Evolutionary conservation across 2,888 invertebrate species (phyloP).

Genomic region (Arenicola marina): DNA sequence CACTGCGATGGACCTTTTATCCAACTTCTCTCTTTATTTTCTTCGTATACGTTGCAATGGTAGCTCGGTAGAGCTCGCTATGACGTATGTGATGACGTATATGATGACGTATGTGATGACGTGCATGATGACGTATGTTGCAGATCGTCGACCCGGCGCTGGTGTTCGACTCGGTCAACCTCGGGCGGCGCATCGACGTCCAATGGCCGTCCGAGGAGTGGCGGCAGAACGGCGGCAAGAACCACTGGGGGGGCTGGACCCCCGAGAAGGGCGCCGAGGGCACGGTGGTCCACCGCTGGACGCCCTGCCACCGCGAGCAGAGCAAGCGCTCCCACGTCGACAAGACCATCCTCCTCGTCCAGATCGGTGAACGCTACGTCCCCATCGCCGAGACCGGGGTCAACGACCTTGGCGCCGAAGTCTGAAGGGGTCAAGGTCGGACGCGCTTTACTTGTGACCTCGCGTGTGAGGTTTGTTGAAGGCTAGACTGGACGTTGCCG

Average conservation of each 20-base stretch:
- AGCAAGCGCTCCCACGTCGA: constrained; percentile 88
- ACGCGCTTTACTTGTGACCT: neutral
- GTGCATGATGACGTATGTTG: no score
- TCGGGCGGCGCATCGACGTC: constrained; percentile 89
- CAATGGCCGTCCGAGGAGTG: constrained; percentile 92
- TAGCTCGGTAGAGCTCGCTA: no score
- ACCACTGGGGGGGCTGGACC: constrained; percentile 88
- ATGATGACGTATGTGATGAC: no score
- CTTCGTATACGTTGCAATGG: no score
- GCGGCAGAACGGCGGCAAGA: constrained; percentile 83
- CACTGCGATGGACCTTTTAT: no score
- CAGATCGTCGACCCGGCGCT: constrained; percentile 49
- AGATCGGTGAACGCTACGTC: constrained; percentile 89
- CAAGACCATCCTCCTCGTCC: constrained; percentile 86
- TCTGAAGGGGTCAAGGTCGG: constrained; percentile 34
- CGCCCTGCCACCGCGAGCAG: constrained; percentile 87
- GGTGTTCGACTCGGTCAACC: constrained; percentile 83
- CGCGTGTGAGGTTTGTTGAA: no score
- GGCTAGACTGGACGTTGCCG: no score
- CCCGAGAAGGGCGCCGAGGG: constrained; percentile 93
- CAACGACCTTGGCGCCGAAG: constrained; percentile 54
- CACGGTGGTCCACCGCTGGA: constrained; percentile 87
- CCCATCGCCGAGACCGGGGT: constrained; percentile 91
- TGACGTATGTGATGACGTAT: no score
- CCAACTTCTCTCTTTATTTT: no score